These are phyloP conservation scores for Poeciliopsis infans DNA, from an alignment of 2,797 vertebrate species.

Conservation along the genomic window DNA sequence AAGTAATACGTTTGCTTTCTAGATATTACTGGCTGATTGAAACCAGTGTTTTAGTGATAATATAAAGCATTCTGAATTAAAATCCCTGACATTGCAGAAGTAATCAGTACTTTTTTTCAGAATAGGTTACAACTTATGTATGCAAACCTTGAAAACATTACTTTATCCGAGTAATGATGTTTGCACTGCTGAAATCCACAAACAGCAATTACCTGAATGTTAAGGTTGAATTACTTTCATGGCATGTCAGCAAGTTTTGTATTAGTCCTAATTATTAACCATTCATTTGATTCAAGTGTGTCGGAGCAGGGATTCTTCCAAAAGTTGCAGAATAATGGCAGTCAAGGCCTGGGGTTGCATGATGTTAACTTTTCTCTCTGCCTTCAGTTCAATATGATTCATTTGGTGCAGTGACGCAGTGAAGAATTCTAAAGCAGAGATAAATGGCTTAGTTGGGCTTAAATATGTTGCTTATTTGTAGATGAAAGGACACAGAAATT, in stretches of 20 bases:
- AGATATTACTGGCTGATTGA: not conserved
- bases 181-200: not conserved
- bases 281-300: not conserved
- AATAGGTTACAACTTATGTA: not conserved
- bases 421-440: not conserved
- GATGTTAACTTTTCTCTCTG: not conserved
- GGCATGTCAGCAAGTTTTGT: not conserved
- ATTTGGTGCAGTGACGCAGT: not conserved
- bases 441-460: not conserved
- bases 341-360: not conserved
- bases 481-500: not conserved
- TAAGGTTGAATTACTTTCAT: not conserved
- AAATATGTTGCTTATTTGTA: not conserved
- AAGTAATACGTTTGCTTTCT: not conserved
- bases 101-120: not conserved
- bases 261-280: not conserved
- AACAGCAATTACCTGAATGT: not conserved
- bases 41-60: constrained; percentile 3
- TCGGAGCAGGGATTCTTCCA: not conserved
- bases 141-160: not conserved
- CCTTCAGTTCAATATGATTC: not conserved
- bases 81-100: not conserved
- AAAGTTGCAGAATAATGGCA: not conserved
- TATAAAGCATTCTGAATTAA: not conserved
- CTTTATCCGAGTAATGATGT: not conserved